phyloP scores from a whole-genome alignment of 2,797 vertebrate species.

The Muscicapa comitata region DNA sequence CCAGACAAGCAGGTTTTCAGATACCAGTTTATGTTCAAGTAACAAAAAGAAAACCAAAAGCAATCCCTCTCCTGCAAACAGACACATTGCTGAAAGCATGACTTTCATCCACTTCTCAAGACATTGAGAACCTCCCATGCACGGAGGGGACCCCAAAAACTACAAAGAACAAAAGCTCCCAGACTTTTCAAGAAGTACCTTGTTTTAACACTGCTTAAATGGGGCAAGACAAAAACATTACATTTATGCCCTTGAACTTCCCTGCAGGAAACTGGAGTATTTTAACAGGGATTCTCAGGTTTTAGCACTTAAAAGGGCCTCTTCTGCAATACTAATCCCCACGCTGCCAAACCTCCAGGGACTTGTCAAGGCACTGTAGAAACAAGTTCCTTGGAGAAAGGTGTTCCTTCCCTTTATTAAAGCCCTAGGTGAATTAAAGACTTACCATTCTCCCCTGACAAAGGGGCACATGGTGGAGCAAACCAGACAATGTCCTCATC shows the following conservation, averaged over 20 bases:
- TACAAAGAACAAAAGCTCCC: background rate
- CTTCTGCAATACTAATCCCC: background rate
- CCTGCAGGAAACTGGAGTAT: background rate
- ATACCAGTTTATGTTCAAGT: fast-evolving
- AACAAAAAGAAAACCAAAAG: background rate
- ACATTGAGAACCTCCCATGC: background rate
- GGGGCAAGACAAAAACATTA: background rate
- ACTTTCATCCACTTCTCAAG: background rate
- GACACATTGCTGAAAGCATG: background rate
- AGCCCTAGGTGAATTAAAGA: background rate
- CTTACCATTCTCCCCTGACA: background rate
- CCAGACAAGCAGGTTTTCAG: background rate
- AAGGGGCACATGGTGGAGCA: background rate
- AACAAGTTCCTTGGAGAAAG: background rate
- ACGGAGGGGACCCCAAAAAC: fast-evolving
- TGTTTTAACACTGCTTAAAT: background rate
- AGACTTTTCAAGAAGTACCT: background rate
- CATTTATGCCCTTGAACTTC: background rate
- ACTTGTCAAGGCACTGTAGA: background rate
- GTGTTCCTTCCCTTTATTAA: fast-evolving
- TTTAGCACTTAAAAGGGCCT: background rate
- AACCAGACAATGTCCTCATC: no score
- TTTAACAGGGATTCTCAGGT: background rate
- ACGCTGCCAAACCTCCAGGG: background rate
- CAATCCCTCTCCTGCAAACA: background rate